Conservation (phyloP, 2,888 invertebrate genomes). For the Nomada goodeniana region DNA sequence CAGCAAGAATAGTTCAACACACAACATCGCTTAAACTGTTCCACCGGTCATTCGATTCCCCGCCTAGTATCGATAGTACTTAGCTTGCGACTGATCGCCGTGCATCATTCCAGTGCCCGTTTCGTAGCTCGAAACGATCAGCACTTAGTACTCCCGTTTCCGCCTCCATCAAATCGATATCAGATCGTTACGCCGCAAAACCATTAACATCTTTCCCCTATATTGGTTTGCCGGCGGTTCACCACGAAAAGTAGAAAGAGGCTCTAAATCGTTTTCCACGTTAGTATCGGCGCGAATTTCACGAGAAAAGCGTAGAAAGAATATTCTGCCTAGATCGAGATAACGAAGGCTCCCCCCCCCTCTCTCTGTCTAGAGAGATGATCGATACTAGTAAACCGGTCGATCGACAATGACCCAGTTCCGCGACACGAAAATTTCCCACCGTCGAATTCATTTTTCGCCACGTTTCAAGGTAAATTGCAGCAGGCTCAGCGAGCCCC, state of each 20-base stretch:
- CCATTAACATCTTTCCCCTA: constrained; percentile 25
- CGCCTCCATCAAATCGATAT: constrained; percentile 16
- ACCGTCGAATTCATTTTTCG: constrained; percentile 32
- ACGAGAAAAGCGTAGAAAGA: constrained; percentile 22
- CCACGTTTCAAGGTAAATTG: not conserved
- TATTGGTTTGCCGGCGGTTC: not conserved
- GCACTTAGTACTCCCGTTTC: constrained; percentile 1
- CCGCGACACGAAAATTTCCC: constrained; percentile 26
- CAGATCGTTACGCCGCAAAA: not conserved
- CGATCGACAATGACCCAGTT: constrained; percentile 63
- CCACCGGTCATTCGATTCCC: constrained; percentile 4
- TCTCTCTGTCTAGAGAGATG: not conserved
- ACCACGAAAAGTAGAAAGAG: not conserved
- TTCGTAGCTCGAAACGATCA: constrained; percentile 11
- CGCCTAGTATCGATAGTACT: constrained; percentile 4
- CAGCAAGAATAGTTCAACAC: not conserved
- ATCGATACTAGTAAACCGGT: constrained; percentile 57
- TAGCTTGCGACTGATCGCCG: too few species aligned
- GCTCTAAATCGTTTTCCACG: not conserved
- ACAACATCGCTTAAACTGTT: constrained; percentile 1
- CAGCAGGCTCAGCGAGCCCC: constrained; percentile 1
- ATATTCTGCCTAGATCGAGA: constrained; percentile 52
- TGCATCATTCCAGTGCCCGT: constrained; percentile 2
- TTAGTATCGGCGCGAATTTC: not conserved
- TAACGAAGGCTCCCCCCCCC: constrained; percentile 49